Conservation (phyloP, 2,888 invertebrate species). For the Ormyrus nitidulus region DNA sequence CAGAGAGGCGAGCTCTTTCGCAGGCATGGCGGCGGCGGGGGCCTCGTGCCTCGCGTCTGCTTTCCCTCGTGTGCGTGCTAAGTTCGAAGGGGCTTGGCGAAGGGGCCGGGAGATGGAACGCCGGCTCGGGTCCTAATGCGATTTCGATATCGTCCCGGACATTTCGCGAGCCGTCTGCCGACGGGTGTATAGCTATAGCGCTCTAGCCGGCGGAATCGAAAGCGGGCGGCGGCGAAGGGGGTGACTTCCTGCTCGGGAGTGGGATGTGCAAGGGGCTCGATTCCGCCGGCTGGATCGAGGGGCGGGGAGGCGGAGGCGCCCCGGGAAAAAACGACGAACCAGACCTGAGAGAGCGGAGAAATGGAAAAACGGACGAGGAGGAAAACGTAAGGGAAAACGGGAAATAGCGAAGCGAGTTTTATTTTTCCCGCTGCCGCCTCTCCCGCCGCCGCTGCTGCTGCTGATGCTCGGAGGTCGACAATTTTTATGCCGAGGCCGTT, state of each 20-base stretch:
- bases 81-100: conserved; percentile 13
- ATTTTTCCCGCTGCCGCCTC: conserved; percentile 12
- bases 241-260: conserved; percentile 59
- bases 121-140: conserved; percentile 65
- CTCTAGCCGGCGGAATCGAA: conserved; percentile 36
- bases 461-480: conserved; percentile 14
- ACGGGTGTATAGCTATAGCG: conserved; percentile 59
- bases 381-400: conserved; percentile 55
- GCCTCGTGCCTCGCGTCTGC: not conserved
- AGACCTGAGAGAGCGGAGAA: conserved; percentile 43
- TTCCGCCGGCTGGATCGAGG: conserved; percentile 45
- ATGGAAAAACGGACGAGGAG: conserved; percentile 58
- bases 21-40: conserved; percentile 33
- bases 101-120: conserved; percentile 8
- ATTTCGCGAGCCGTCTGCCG: conserved; percentile 57
- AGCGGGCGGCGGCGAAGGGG: conserved; percentile 36
- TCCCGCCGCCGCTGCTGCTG: not conserved
- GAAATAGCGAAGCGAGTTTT: conserved; percentile 34
- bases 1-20: conserved; percentile 47
- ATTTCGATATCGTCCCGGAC: conserved; percentile 68
- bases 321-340: conserved; percentile 27
- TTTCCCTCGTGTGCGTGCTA: not conserved
- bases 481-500: conserved; percentile 21
- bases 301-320: not conserved
- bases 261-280: conserved; percentile 55